A percentile compares a stretch with the other conserved stretches of the same genome.
Evolutionary conservation across 2,888 invertebrate species (phyloP).

Genomic region (Chrysina gloriosa): DNA sequence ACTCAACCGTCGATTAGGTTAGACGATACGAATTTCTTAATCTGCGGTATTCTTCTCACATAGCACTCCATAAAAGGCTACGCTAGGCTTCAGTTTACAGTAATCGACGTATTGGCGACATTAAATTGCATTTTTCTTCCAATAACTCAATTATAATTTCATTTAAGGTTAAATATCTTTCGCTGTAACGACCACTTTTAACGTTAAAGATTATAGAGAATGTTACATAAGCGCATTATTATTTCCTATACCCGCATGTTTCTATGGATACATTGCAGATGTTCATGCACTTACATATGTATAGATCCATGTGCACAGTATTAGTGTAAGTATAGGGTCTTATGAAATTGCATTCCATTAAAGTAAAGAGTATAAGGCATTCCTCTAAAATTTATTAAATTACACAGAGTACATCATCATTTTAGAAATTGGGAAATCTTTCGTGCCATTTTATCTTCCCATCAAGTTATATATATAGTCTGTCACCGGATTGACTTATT

Average conservation of each 20-base stretch:
- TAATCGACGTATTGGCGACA: neutral
- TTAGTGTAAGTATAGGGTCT: too few relatives aligned
- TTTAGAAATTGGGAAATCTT: too few relatives aligned
- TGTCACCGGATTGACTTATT: too few relatives aligned
- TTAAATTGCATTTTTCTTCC: constrained; percentile 15
- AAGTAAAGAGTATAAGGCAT: too few relatives aligned
- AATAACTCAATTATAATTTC: constrained; percentile 30
- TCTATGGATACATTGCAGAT: neutral
- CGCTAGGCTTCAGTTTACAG: neutral
- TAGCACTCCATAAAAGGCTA: constrained; percentile 13
- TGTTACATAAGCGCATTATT: neutral
- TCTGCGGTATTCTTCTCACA: neutral
- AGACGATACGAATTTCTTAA: constrained; percentile 1
- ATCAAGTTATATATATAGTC: too few relatives aligned
- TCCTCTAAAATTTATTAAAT: too few relatives aligned
- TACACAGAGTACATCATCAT: too few relatives aligned
- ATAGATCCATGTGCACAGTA: too few relatives aligned
- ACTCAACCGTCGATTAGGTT: neutral
- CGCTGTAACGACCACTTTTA: neutral
- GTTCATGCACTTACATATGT: too few relatives aligned
- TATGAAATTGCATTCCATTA: too few relatives aligned
- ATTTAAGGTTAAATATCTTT: neutral
- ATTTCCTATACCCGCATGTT: neutral
- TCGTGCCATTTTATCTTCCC: too few relatives aligned
- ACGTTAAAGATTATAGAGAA: constrained; percentile 6